Evolutionary conservation across 2,888 invertebrate genomes (phyloP), one percentile per base, ranked within the genome.

Genomic region (Chrysina gloriosa): DNA sequence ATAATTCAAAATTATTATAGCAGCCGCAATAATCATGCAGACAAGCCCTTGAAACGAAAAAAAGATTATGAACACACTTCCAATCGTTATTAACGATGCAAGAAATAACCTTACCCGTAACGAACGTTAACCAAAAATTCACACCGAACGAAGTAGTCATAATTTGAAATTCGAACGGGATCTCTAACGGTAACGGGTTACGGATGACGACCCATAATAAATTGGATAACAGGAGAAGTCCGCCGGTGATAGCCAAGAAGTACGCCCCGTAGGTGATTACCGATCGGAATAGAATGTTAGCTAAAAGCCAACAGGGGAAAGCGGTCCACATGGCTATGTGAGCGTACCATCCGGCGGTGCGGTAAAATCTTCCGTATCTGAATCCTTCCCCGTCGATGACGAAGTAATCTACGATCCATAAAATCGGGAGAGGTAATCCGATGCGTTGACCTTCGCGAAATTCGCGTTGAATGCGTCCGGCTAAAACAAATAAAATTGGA

Each of bases 321-420:
- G 88, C 86, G 42, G 84, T 75, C 88, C 89, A 89, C 69, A 88
- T 73, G 47, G 85, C 77, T 56, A 88, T 85, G 72, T 89, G 88
- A 11, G 86, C 81, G 72, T 86, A 89, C 86, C 87, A 88, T 14
- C 89, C 89, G 2, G 88, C 86, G 7, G 83, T 84, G 64, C 84
- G 78, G 74, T 88, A 88, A 76, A 84, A 84, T 50, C 88, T 80
- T 1, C 88, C 88, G 77, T 84, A 86, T 50, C 88, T 78, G 56
- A 86, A 83, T 2, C 87, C 86, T 77, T 88, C 88, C 0, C 88
- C 89, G 72, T 89, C 89, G 63, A 88, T 83, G 1, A 86, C 86
- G 74, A 89, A 88, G 77, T 89, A 88, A 73, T 89, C 89, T 0
- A 87, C 87, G 5, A 87, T 77, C 86, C 87, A 88, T 3, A 89